A percentile compares a stretch with the other conserved stretches of the same genome.
Conservation (phyloP, 1,140 invertebrate genomes). For the Stegodyphus mimosarum region DNA sequence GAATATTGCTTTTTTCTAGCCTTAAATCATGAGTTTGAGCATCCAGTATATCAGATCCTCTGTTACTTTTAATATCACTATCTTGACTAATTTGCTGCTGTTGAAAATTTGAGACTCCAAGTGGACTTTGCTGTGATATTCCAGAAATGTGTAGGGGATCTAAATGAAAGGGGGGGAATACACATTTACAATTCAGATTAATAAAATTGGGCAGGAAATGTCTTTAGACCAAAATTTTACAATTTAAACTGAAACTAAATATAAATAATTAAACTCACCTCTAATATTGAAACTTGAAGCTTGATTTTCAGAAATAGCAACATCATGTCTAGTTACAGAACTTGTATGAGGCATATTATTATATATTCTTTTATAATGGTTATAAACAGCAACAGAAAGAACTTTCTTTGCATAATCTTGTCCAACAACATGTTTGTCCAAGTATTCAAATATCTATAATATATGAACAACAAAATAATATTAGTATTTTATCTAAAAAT, state of each 20-base stretch:
- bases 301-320: slow-evolving; percentile 74
- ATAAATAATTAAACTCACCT: slow-evolving; percentile 71
- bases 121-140: slow-evolving; percentile 75
- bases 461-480: neutral
- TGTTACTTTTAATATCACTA: slow-evolving; percentile 37
- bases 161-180: slow-evolving; percentile 65
- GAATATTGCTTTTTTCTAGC: slow-evolving; percentile 97
- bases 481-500: too few species aligned
- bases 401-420: slow-evolving; percentile 98
- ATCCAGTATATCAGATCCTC: slow-evolving; percentile 81
- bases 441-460: slow-evolving; percentile 85
- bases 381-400: slow-evolving; percentile 97
- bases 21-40: slow-evolving; percentile 84
- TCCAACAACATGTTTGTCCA: slow-evolving; percentile 98
- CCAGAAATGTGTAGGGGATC: slow-evolving; percentile 87
- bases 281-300: slow-evolving; percentile 79
- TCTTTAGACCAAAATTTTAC: too few species aligned
- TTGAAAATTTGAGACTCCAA: slow-evolving; percentile 68
- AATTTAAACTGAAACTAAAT: neutral
- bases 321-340: slow-evolving; percentile 59
- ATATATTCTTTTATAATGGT: slow-evolving; percentile 98
- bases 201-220: too few species aligned
- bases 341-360: slow-evolving; percentile 83
- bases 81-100: slow-evolving; percentile 62
- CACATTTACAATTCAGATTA: too few species aligned